phyloP scores from a whole-genome alignment of 2,797 vertebrate genomes.

The Cetoscarus ocellatus region DNA sequence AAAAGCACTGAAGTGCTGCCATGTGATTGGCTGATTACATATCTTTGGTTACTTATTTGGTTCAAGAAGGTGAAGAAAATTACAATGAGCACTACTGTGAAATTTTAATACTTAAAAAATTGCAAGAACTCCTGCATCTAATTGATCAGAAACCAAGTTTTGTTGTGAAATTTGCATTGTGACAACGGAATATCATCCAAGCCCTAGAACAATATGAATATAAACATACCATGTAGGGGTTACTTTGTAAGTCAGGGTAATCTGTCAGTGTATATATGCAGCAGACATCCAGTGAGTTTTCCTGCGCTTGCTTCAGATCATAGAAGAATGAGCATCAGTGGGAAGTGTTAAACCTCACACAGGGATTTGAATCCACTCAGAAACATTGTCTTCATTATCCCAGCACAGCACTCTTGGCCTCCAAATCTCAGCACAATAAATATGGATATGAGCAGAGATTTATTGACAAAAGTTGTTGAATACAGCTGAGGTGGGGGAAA shows the following conservation, averaged over 20 bases:
- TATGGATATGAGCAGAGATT: conserved; percentile 85
- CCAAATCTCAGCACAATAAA: conserved; percentile 82
- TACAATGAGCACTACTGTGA: too few species aligned
- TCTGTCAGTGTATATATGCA: conserved; percentile 45
- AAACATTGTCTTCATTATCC: conserved; percentile 77
- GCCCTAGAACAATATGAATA: neutral
- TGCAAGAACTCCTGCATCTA: neutral
- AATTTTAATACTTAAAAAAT: too few species aligned
- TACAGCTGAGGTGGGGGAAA: conserved; percentile 74
- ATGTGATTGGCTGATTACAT: too few species aligned
- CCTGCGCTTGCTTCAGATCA: conserved; percentile 44
- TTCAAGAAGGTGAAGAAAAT: too few species aligned
- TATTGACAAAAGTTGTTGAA: conserved; percentile 81
- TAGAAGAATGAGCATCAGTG: conserved; percentile 52
- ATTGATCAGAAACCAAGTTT: too few species aligned
- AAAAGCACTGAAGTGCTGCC: too few species aligned
- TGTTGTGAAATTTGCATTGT: too few species aligned
- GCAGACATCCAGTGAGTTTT: conserved; percentile 63
- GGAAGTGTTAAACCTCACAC: conserved; percentile 64
- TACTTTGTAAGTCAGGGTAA: conserved; percentile 46
- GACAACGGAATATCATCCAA: too few species aligned
- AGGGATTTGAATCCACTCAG: conserved; percentile 70
- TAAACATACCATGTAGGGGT: conserved; percentile 21
- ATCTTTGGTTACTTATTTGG: too few species aligned
- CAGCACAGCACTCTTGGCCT: conserved; percentile 60